Percentiles rank a stretch among this genome's conserved stretches.
Evolutionary conservation across 2,113 vertebrate genomes (phyloP).

Genomic region (Formicarius rufipectus): DNA sequence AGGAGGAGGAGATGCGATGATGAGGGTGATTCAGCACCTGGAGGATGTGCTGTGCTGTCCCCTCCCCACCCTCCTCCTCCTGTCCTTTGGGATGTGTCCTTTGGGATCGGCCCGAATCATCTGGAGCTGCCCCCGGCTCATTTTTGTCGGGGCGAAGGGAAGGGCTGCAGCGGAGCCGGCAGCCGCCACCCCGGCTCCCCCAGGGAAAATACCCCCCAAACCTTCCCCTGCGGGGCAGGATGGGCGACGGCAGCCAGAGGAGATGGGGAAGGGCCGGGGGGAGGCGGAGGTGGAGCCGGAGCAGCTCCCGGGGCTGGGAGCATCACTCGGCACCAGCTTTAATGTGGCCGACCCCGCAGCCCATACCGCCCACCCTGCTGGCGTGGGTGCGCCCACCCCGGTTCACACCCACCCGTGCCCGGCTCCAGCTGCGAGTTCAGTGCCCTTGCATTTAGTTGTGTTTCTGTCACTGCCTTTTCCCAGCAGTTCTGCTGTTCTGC

Average conservation of each 20-base stretch:
- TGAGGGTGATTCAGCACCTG: background rate
- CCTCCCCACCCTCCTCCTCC: background rate
- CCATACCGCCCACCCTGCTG: too few relatives aligned
- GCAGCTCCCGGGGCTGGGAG: background rate
- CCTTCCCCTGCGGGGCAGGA: fast-evolving
- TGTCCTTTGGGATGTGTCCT: background rate
- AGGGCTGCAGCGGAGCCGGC: too few relatives aligned
- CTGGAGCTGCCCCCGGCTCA: fast-evolving
- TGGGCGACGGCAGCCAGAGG: background rate
- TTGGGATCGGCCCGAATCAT: background rate
- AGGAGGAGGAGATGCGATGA: background rate
- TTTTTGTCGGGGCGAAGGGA: background rate
- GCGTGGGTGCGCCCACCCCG: too few relatives aligned
- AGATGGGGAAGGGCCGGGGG: background rate
- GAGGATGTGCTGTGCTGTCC: background rate
- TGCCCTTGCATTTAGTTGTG: fast-evolving
- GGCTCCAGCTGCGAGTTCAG: background rate
- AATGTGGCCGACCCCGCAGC: background rate
- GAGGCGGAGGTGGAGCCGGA: background rate
- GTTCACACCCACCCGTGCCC: background rate
- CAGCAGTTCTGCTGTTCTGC: background rate
- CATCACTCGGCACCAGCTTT: fast-evolving
- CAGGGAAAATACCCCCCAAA: background rate
- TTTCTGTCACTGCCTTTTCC: background rate
- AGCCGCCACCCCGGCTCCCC: background rate